Base-by-base conservation (phyloP, 2,797 vertebrate genomes). In the Eulemur coronatus region DNA sequence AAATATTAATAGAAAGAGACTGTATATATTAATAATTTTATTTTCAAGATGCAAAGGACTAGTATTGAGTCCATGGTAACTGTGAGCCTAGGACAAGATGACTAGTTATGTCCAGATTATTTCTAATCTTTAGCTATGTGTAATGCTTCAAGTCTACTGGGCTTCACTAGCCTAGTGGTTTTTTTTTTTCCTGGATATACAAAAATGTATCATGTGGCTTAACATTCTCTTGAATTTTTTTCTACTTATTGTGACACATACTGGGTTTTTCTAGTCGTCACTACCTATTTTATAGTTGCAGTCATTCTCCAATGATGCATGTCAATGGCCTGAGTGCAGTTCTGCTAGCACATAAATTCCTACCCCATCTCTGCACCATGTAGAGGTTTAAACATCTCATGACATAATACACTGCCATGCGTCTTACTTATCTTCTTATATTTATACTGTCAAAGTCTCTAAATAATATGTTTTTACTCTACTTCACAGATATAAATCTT, bases 401-500 rank as follows among this genome's bases (percentile, higher is more conserved):
- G 55, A 84, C 57, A 59, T 76, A 46, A 94, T 89, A 85, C 38
- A 63, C 17, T 69, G 20, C 46, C 35, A 88, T 91, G 57, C 28
- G 81, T 96, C 85, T 86, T 94, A 46, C 18, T 95, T 96, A 91
- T 95, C 63, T 90, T 94, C 35, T 72, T 87, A 5, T 70, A 80
- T 91, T 89, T 93, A 82, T 84, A 67, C 72, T 97, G 41, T 67
- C 72, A 84, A 43, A 46, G 22, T 61, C 38, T 73, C 78, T 91
- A 87, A 82, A 94, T 97, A 96, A 94, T 97, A 41, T 70, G 65
- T 84, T 82, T 95, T 96, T 79, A 70, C 17, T 90, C 65, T 93
- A 48, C 38, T 84, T 59, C 35, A 81, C 28, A 93, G n/a, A 69
- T 90, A 87, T n/a, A 90, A 85, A 46, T 89, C 59, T 73, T 78